Evolutionary conservation across 2,113 vertebrate genomes (phyloP).

Genomic region (Prionailurus viverrinus): DNA sequence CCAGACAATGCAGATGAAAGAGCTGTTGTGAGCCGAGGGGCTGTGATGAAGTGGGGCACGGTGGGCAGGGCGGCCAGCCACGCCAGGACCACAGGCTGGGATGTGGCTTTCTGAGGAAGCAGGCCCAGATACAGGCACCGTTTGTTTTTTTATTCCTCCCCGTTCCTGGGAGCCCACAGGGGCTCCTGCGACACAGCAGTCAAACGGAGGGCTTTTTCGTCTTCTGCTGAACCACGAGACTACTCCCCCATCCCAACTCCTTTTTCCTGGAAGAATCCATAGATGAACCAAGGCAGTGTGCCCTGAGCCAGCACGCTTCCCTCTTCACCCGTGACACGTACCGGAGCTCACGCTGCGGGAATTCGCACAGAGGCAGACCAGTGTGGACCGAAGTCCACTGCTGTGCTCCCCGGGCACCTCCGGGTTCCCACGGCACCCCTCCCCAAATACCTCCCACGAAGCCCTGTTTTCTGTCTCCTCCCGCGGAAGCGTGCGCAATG

Average conservation of each 20-base stretch:
- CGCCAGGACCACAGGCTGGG: not conserved
- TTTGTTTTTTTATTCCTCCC: not conserved
- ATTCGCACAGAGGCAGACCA: not conserved
- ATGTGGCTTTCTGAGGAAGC: not conserved
- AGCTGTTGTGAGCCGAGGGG: not conserved
- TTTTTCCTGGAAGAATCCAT: not conserved
- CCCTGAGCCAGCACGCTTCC: not conserved
- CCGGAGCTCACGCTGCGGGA: not conserved
- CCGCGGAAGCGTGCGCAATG: fast-evolving
- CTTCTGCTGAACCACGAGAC: not conserved
- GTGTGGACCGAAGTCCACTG: not conserved
- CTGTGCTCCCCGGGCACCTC: not conserved
- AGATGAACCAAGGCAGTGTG: not conserved
- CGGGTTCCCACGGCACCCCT: not conserved
- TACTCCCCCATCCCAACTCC: not conserved
- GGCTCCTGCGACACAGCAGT: not conserved
- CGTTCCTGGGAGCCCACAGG: not conserved
- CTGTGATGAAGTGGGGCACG: not conserved
- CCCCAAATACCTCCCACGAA: fast-evolving
- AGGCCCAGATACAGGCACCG: not conserved
- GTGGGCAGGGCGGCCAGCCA: not conserved
- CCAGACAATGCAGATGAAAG: not conserved
- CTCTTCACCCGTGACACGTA: fast-evolving
- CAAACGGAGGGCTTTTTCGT: not conserved
- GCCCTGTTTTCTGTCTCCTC: too few relatives aligned